Evolutionary conservation across 2,888 invertebrate genomes (phyloP), one percentile per base, ranked within the genome.

Genomic region (Melanotus villosus): DNA sequence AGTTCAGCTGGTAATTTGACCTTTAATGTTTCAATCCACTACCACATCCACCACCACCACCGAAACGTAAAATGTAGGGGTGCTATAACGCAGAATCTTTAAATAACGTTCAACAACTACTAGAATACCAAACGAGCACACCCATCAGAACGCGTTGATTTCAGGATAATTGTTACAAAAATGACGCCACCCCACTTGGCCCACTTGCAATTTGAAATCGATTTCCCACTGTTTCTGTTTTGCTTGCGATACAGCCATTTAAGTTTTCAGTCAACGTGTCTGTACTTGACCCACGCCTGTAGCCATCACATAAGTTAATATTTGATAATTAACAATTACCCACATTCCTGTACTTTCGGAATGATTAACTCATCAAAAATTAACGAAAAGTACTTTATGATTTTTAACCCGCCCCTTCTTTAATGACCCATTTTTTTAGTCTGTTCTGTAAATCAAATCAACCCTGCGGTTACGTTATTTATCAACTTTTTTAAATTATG

Each of bases 291-390:
- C 52, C 52, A 12, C 23, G 47, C 19, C 23, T 19, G 23, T 23
- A 21, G 47, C 12, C 47, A 47, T 23, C 23, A 12, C 23, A 12
- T 14, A 14, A n/a, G 16, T 32, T 52, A 52, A 52, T 52, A 32
- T 16, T 52, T 52, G 30, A 52, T 52, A 52, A 52, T 52, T 52
- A 52, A 52, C 52, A 52, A 52, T 52, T 52, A 30, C 30, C 30
- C 2, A 21, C 19, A 21, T 41, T 14, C 18, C 47, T 14, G 52
- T 16, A 18, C 26, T 16, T 30, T 52, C 0, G 52, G 32, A 52
- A 52, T 52, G 52, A 52, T 52, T 52, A 52, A 52, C 14, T 32
- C 32, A 32, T 52, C 14, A 30, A 52, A 32, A 32, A 52, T 52
- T 16, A 32, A 52, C 18, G 32, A n/a, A 19, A 16, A 12, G 41